phyloP scores from a whole-genome alignment of 2,113 vertebrate genomes.

The Thamnaconus septentrionalis region DNA sequence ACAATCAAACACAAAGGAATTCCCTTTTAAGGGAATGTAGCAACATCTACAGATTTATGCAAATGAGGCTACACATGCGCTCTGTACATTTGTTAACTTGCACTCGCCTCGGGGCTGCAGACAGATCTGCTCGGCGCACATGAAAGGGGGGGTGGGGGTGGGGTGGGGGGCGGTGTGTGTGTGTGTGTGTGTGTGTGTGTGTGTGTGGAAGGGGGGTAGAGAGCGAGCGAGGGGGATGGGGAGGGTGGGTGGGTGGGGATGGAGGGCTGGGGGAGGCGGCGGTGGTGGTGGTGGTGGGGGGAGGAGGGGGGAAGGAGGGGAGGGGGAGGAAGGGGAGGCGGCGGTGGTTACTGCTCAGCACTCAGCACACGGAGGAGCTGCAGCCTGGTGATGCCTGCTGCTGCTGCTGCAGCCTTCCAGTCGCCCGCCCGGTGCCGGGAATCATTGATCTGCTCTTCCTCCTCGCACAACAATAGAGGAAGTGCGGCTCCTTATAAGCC shows the following conservation, averaged over 20 bases:
- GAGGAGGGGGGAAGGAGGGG: background rate
- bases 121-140: conserved; percentile 73
- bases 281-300: too few species aligned
- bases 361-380: conserved; percentile 73
- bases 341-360: conserved; percentile 70
- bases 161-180: too few species aligned
- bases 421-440: conserved; percentile 50
- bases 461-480: conserved; percentile 63
- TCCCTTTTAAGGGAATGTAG: conserved; percentile 68
- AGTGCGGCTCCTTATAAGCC: conserved; percentile 47
- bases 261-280: too few species aligned
- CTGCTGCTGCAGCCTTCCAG: conserved; percentile 67
- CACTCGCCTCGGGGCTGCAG: conserved; percentile 76
- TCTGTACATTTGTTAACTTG: conserved; percentile 81
- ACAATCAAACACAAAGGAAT: conserved; percentile 78
- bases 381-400: conserved; percentile 62
- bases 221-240: background rate
- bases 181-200: too few species aligned
- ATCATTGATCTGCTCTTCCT: conserved; percentile 74
- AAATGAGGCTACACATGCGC: conserved; percentile 74
- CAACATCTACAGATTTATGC: conserved; percentile 77
- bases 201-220: background rate
- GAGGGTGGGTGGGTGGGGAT: background rate
- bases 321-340: background rate
- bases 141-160: conserved; percentile 35